phyloP scores from a whole-genome alignment of 2,888 invertebrate species.

The Sicus ferrugineus region DNA sequence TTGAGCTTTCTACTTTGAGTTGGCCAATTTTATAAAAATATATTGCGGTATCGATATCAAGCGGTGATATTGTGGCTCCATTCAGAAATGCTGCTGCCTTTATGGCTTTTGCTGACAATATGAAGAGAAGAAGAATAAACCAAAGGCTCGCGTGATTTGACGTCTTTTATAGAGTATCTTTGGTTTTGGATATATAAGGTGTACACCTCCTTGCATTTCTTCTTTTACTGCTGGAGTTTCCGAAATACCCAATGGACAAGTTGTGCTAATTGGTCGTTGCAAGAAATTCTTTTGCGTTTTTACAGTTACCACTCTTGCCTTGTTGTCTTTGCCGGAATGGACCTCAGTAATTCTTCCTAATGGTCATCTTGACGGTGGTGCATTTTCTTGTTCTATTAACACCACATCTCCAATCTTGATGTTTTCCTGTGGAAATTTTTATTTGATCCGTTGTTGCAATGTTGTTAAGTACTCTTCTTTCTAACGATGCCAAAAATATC shows the following conservation, averaged over 20 bases:
- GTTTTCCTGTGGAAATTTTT: constrained; percentile 7
- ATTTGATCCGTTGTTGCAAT: not conserved
- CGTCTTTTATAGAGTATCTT: not conserved
- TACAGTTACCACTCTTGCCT: constrained; percentile 10
- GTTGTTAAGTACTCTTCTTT: constrained; percentile 16
- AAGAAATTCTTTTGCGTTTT: too few species aligned
- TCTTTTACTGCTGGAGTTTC: not conserved
- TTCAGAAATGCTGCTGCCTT: not conserved
- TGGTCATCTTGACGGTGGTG: constrained; percentile 26
- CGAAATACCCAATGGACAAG: not conserved
- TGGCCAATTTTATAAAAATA: not conserved
- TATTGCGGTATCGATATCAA: not conserved
- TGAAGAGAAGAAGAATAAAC: constrained; percentile 1
- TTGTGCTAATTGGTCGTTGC: too few species aligned
- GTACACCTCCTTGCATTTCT: not conserved
- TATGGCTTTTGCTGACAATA: not conserved
- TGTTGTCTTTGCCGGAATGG: constrained; percentile 13
- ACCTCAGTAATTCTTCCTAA: constrained; percentile 15
- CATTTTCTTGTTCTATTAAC: constrained; percentile 22
- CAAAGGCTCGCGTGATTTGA: not conserved
- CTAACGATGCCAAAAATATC: constrained; percentile 26
- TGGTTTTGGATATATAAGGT: not conserved
- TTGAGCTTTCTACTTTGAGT: constrained; percentile 9
- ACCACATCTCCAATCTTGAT: constrained; percentile 23
- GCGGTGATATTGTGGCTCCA: not conserved